Percentiles rank a stretch among this genome's conserved stretches.
Evolutionary conservation across 2,888 invertebrate genomes (phyloP).

Genomic region (Brenthis hecate): DNA sequence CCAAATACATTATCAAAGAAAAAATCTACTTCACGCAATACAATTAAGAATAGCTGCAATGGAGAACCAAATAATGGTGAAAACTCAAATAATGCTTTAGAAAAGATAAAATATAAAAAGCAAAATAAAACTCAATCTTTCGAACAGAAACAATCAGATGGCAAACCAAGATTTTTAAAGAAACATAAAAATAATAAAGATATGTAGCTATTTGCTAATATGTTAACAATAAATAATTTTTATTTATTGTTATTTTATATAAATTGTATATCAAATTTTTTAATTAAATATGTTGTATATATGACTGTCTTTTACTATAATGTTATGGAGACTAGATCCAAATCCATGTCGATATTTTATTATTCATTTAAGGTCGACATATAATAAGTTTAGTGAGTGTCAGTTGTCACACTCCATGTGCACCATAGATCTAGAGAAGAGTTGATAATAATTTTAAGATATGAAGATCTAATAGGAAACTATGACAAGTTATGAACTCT

Average conservation of each 20-base stretch:
- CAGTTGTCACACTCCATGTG: no score
- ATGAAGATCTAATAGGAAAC: no score
- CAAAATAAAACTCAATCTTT: conserved; percentile 53
- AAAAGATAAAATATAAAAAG: conserved; percentile 53
- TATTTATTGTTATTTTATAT: conserved; percentile 15
- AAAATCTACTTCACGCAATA: conserved; percentile 41
- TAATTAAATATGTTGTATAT: conserved; percentile 23
- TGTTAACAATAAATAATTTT: neutral
- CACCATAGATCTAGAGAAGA: no score
- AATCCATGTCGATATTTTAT: no score
- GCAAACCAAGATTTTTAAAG: conserved; percentile 44
- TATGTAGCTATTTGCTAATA: conserved; percentile 30
- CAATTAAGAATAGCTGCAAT: conserved; percentile 42
- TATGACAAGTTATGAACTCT: no score
- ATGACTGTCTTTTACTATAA: neutral
- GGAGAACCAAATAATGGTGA: conserved; percentile 49
- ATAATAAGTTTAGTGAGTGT: no score
- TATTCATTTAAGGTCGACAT: no score
- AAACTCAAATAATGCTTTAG: conserved; percentile 47
- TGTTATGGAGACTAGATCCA: no score
- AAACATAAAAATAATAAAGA: conserved; percentile 66
- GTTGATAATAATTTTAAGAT: no score
- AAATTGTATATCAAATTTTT: conserved; percentile 22
- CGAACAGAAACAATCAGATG: conserved; percentile 50
- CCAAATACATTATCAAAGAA: conserved; percentile 47